phyloP scores from a whole-genome alignment of 2,797 vertebrate genomes.

The Tympanoctomys barrerae region DNA sequence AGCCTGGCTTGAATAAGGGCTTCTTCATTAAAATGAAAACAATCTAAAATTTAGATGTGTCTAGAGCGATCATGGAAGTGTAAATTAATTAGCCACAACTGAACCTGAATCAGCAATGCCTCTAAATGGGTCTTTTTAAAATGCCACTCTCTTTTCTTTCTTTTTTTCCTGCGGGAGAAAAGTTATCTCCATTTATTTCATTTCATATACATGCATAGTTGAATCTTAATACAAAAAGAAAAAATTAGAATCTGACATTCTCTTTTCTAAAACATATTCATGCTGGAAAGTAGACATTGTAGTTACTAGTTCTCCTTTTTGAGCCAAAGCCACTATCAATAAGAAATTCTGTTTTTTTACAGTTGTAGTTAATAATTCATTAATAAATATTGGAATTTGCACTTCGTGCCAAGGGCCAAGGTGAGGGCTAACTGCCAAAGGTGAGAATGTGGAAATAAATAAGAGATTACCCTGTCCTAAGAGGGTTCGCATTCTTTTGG shows the following conservation, averaged over 20 bases:
- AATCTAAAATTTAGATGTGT: conserved; percentile 82
- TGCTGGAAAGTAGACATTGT: conserved; percentile 56
- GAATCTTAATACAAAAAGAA: conserved; percentile 86
- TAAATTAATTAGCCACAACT: conserved; percentile 79
- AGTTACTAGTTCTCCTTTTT: not conserved
- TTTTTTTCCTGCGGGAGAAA: conserved; percentile 83
- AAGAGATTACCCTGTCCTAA: not conserved
- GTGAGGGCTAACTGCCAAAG: conserved; percentile 17
- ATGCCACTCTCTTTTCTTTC: not conserved
- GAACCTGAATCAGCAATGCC: conserved; percentile 75
- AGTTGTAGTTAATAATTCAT: conserved; percentile 52
- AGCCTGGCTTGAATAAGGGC: conserved; percentile 60
- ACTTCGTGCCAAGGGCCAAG: conserved; percentile 36
- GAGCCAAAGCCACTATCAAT: conserved; percentile 54
- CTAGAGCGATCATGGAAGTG: conserved; percentile 70
- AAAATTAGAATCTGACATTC: conserved; percentile 94
- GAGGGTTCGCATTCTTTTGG: not conserved
- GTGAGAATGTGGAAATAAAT: conserved; percentile 29
- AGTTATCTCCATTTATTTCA: conserved; percentile 96
- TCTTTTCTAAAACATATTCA: conserved; percentile 65
- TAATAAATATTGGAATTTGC: conserved; percentile 66
- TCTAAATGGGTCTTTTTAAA: conserved; percentile 77
- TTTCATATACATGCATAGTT: conserved; percentile 99
- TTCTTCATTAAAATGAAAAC: conserved; percentile 76
- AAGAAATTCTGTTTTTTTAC: conserved; percentile 5